A percentile compares a stretch with the other conserved stretches of the same genome.
phyloP scores from a whole-genome alignment of 2,113 vertebrate genomes.

The Hassar affinis region DNA sequence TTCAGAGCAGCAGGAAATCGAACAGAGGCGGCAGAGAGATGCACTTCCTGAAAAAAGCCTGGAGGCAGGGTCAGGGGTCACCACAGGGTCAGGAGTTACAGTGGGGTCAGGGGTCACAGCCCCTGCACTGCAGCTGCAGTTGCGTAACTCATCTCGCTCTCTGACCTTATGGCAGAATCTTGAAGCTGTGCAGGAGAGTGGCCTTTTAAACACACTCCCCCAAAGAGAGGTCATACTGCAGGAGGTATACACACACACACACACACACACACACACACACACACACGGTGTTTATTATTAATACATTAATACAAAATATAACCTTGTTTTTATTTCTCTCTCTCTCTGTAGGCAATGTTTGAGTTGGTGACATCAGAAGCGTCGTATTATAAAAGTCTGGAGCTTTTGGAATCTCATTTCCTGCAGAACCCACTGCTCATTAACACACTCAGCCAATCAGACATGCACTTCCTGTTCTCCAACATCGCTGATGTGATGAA shows the following conservation, averaged over 20 bases:
- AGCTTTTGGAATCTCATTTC: constrained; percentile 90
- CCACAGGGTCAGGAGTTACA: constrained; percentile 56
- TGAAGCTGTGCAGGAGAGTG: constrained; percentile 82
- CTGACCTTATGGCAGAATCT: constrained; percentile 94
- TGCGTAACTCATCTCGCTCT: constrained; percentile 64
- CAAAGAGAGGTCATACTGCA: constrained; percentile 87
- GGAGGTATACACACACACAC: constrained; percentile 75
- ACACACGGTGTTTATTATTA: background rate
- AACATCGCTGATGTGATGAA: constrained; percentile 93
- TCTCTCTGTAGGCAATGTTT: constrained; percentile 85
- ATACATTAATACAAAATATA: background rate
- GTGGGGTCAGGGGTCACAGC: constrained; percentile 66
- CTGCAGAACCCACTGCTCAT: constrained; percentile 82
- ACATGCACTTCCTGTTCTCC: constrained; percentile 95
- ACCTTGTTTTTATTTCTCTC: background rate
- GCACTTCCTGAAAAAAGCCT: constrained; percentile 65
- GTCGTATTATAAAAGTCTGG: constrained; percentile 94
- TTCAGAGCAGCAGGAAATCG: constrained; percentile 89
- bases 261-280: constrained; percentile 3
- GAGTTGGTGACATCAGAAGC: constrained; percentile 94
- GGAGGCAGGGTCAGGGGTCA: constrained; percentile 59
- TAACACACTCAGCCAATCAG: constrained; percentile 86
- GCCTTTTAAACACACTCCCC: constrained; percentile 78
- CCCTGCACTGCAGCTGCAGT: constrained; percentile 68
- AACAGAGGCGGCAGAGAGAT: constrained; percentile 85